These are phyloP conservation scores for Philopotamus ludificatus DNA, from an alignment of 1,140 invertebrate species.

Conservation along the genomic window DNA sequence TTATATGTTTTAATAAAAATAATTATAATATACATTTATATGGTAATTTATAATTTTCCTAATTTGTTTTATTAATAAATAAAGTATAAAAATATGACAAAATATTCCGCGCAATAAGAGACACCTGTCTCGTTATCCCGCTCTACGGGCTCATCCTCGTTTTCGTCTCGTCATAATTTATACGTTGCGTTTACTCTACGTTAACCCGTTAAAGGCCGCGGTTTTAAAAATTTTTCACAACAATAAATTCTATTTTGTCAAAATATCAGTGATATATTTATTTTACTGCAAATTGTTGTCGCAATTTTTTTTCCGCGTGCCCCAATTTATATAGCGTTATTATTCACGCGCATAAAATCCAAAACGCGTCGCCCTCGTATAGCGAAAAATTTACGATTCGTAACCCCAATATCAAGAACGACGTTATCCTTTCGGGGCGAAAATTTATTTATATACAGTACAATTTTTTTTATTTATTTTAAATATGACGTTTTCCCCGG, in stretches of 20 bases:
- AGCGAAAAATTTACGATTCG: not conserved
- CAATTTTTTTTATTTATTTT: not conserved
- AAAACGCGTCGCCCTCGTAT: not conserved
- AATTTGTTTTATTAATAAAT: no score
- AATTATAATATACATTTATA: no score
- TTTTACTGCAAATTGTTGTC: no score
- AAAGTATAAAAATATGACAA: no score
- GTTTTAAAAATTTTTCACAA: not conserved
- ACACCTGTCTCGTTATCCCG: conserved; percentile 10
- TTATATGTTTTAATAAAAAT: no score
- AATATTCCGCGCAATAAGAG: conserved; percentile 13
- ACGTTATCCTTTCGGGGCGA: no score
- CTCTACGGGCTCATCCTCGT: not conserved
- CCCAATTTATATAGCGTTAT: not conserved
- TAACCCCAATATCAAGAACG: not conserved
- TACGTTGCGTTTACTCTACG: not conserved
- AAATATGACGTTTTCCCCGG: not conserved
- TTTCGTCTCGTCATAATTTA: conserved; percentile 5
- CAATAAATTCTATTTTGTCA: no score
- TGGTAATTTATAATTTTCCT: no score
- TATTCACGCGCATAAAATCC: not conserved
- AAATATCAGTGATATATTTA: no score
- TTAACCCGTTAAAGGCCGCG: not conserved
- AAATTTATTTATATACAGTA: not conserved
- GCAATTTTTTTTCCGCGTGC: not conserved